Evolutionary conservation across 2,888 invertebrate genomes (phyloP), one percentile per base, ranked within the genome.

Genomic region (Palloptera scutellata): DNA sequence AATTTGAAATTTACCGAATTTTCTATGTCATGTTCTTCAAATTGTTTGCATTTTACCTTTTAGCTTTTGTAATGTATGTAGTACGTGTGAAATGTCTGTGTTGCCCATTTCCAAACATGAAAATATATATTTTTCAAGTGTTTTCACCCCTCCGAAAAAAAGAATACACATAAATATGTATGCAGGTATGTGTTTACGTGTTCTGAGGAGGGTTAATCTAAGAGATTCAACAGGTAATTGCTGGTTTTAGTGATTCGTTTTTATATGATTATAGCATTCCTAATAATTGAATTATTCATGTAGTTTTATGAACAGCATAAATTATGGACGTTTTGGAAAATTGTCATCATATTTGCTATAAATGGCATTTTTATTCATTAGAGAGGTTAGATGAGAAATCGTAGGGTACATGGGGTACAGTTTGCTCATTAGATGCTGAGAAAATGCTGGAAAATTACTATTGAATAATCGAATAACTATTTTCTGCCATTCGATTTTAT

Each of bases 231-330:
- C 63, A 63, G 63, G 63, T 63, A 63, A 55, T 48, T 15, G 52
- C 5, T 42, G 4, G 13, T 5, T 15, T 19, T 17, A 17, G 17
- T 12, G 2, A 45, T 60, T 60, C n/a, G 12, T 61, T 40, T 41
- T 19, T 20, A n/a, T 40, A 17, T 40, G 30, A n/a, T 13, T 3
- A 6, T 42, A 17, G 19, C 43, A 53, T 41, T 15, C n/a, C 71
- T 71, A 68, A 67, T 70, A 73, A 71, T 70, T 70, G 71, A 73
- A 73, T 73, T 70, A 73, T 73, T 71, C 71, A 73, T 73, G 70
- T 71, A 65, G 45, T 69, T 62, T 52, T 51, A 30, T 12, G 17
- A 59, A 62, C 52, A 9, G 20, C 10, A 17, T 30, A 1, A 10
- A 13, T 20, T 10, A 9, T 17, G 45, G 13, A 15, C 42, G 19